Conservation (phyloP, 2,888 invertebrate genomes). For the Elmis aenea region DNA sequence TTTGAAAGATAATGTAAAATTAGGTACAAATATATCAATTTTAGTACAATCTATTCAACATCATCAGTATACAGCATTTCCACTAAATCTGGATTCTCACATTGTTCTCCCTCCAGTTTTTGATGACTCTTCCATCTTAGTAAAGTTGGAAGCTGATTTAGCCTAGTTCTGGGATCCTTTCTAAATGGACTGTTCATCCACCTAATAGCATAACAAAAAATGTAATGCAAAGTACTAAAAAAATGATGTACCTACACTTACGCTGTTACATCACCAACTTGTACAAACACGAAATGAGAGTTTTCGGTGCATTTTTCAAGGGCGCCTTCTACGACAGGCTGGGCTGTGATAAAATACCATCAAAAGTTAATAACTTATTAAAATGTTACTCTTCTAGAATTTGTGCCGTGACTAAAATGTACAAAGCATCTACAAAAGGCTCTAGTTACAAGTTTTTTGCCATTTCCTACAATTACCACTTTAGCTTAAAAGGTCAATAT, state of each 20-base stretch:
- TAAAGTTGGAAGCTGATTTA: slow-evolving; percentile 80
- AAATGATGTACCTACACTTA: slow-evolving; percentile 50
- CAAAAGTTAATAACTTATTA: background rate
- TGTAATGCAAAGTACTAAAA: background rate
- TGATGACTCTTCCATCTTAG: slow-evolving; percentile 73
- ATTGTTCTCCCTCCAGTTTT: slow-evolving; percentile 73
- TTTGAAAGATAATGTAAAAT: too few relatives aligned
- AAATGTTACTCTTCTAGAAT: slow-evolving; percentile 2
- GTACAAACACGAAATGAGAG: slow-evolving; percentile 67
- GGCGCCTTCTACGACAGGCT: slow-evolving; percentile 68
- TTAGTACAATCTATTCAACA: too few relatives aligned
- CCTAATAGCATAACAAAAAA: slow-evolving; percentile 47
- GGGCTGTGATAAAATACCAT: slow-evolving; percentile 54
- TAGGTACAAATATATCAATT: too few relatives aligned
- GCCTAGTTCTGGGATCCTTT: slow-evolving; percentile 63
- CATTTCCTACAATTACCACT: too few relatives aligned
- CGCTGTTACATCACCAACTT: slow-evolving; percentile 72
- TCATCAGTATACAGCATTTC: slow-evolving; percentile 76
- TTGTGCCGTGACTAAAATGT: too few relatives aligned
- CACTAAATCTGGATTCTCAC: slow-evolving; percentile 66
- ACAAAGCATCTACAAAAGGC: too few relatives aligned
- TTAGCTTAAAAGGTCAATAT: too few relatives aligned
- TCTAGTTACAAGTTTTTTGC: too few relatives aligned
- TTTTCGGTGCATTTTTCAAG: slow-evolving; percentile 57
- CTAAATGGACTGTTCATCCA: slow-evolving; percentile 82